A percentile compares a stretch with the other conserved stretches of the same genome.
These are phyloP conservation scores for Pachyramphus minor DNA, from an alignment of 2,113 vertebrate genomes.

Conservation along the genomic window DNA sequence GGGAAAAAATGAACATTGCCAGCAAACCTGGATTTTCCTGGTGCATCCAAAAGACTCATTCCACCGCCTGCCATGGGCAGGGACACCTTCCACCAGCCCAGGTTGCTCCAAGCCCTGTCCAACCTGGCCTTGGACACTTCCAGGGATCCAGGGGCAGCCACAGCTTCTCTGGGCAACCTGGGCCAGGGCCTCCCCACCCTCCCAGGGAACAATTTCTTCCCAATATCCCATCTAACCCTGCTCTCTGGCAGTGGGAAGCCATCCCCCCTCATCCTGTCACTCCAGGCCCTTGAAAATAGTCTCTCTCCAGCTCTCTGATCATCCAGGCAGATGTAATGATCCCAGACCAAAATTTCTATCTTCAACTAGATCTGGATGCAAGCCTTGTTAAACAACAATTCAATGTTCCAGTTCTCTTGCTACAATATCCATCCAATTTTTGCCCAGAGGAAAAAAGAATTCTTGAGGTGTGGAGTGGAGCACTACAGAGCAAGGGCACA, in stretches of 20 bases:
- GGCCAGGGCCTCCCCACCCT: neutral
- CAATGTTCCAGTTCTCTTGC: neutral
- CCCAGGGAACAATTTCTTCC: neutral
- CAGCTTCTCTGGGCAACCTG: neutral
- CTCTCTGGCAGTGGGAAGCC: neutral
- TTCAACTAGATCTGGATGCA: neutral
- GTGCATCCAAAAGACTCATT: neutral
- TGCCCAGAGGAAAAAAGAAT: neutral
- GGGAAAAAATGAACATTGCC: rapidly evolving
- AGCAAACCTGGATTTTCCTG: neutral
- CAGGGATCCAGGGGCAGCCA: neutral
- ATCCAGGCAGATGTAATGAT: neutral
- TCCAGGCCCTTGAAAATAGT: neutral
- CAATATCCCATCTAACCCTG: neutral
- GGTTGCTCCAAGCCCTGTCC: neutral
- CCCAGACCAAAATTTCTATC: neutral
- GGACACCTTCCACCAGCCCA: neutral
- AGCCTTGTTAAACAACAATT: neutral
- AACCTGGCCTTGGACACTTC: neutral
- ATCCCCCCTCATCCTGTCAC: neutral
- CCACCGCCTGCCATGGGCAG: neutral
- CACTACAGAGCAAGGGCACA: rapidly evolving
- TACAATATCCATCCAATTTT: neutral
- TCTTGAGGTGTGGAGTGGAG: neutral
- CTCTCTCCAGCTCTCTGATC: neutral